Percentiles rank a stretch among this genome's conserved stretches.
These are phyloP conservation scores for Callyntrura guangdongensis DNA, from an alignment of 2,888 invertebrate genomes.

Conservation along the genomic window DNA sequence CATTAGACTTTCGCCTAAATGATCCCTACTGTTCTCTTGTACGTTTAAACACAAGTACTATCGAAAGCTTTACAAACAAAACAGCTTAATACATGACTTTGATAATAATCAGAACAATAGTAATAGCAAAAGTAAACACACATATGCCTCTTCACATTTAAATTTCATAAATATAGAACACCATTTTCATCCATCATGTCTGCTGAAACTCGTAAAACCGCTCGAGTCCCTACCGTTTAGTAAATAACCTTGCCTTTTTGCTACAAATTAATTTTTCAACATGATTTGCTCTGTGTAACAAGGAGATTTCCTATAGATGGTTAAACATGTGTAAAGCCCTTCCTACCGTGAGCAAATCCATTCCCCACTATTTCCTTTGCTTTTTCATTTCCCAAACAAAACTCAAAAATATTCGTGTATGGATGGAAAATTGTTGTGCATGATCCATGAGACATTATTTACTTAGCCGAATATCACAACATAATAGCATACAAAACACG, in stretches of 20 bases:
- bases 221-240: not conserved
- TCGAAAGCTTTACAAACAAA: not conserved
- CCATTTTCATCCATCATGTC: constrained; percentile 7
- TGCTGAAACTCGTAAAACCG: not conserved
- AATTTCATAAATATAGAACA: not conserved
- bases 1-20: constrained; percentile 97
- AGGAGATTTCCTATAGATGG: not conserved
- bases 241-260: constrained; percentile 22
- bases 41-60: constrained; percentile 86
- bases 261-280: constrained; percentile 15
- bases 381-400: constrained; percentile 12
- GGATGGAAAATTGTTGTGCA: not conserved
- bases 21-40: constrained; percentile 99
- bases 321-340: constrained; percentile 26
- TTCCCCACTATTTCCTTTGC: constrained; percentile 15
- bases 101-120: not conserved
- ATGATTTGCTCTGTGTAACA: constrained; percentile 30
- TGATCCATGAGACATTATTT: not conserved
- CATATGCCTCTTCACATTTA: not conserved
- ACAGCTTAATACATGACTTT: not conserved
- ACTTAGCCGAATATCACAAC: too few species aligned
- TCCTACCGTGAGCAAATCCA: constrained; percentile 24
- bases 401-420: not conserved
- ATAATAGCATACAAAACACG: too few species aligned
- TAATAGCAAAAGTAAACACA: not conserved